Base-by-base conservation (phyloP, 2,888 invertebrate species). In the Tipula helvola region DNA sequence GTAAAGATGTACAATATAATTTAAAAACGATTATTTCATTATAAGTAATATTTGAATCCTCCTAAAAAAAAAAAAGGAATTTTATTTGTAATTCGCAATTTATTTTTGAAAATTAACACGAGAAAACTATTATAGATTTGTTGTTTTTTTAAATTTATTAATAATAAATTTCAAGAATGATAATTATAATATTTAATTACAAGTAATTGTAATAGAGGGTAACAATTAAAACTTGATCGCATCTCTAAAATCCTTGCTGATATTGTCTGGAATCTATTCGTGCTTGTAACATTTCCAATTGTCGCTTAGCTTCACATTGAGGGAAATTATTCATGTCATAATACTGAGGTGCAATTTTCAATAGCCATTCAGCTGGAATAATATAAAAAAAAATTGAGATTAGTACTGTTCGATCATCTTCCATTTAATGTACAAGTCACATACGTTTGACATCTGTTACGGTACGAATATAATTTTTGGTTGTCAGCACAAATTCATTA, bases 401-500 rank as follows among this genome's bases (percentile, higher is more conserved):
- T 71, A 52, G 4, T 1, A 0, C 10, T 71, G 28, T 1, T 71
- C 28, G 28, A 18, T 28, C 0, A 36, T 28, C 36, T 44, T 52
- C 3, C n/a, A 44, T 44, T 44, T 44, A 10, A 44, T 10, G 44
- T 10, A 52, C n/a, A 52, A 94, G 92, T n/a, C 0, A 52, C 52
- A 52, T 52, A 99, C 99, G 98, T 93, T 99, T 99, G 88, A 99
- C 97, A 90, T 99, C 99, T 0, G 99, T 99, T 13, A 99, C 99
- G 0, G 99, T 99, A 89, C 99, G 94, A 89, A 99, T 99, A 91
- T 99, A 99, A 92, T 99, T 99, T 93, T 99, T 99, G 87, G 99
- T 99, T 88, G 99, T 99, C 88, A 99, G 93, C 86, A 99, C 99
- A 91, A 99, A 99, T 93, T 99, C 99, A 92, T 99, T 99, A 93